phyloP scores from a whole-genome alignment of 2,797 vertebrate species.

The Hirundo rustica region DNA sequence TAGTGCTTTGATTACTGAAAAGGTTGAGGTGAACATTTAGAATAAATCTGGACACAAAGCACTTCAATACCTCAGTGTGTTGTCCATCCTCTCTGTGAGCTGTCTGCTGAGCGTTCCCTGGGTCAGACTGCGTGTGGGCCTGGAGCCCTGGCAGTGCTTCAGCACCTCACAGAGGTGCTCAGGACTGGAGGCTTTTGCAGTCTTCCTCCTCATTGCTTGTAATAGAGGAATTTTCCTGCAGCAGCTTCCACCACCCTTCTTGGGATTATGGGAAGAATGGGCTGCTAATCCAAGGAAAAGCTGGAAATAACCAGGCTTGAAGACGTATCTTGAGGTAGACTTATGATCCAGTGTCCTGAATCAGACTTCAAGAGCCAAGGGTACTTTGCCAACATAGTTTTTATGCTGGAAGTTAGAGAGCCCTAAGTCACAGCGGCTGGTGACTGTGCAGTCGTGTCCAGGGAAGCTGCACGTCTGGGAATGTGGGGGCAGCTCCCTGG shows the following conservation, averaged over 20 bases:
- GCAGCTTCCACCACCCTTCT: not conserved
- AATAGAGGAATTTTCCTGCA: not conserved
- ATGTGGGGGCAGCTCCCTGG: not conserved
- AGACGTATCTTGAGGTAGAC: not conserved
- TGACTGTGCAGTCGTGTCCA: not conserved
- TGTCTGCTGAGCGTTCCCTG: not conserved
- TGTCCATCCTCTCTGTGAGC: not conserved
- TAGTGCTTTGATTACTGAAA: constrained; percentile 30
- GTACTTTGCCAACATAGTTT: too few species aligned
- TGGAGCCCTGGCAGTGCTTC: not conserved
- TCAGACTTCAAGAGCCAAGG: too few species aligned
- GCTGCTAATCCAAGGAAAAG: not conserved
- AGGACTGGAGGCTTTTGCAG: not conserved
- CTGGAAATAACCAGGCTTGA: not conserved
- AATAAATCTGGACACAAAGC: not conserved
- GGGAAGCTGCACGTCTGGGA: not conserved
- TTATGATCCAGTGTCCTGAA: too few species aligned
- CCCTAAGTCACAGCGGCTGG: not conserved
- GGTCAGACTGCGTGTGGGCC: not conserved
- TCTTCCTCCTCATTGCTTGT: not conserved
- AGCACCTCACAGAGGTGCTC: not conserved
- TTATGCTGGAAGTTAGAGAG: too few species aligned
- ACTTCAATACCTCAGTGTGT: not conserved
- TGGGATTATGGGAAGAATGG: not conserved
- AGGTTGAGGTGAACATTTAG: constrained; percentile 12